Conservation (phyloP, 2,888 invertebrate species). For the Xylota segnis region DNA sequence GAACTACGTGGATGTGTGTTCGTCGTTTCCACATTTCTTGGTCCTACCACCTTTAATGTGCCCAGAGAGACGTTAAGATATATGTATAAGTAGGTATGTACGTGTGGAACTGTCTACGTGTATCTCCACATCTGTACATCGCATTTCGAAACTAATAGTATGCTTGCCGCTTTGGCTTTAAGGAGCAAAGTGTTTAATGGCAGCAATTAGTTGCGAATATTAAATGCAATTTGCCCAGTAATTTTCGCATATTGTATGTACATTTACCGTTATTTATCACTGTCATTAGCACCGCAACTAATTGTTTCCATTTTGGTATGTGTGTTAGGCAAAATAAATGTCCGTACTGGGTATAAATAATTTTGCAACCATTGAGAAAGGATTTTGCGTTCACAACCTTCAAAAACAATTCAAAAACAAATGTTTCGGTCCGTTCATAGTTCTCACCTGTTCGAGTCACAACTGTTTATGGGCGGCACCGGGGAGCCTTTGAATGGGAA, state of each 20-base stretch:
- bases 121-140: conserved; percentile 39
- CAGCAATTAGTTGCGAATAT: conserved; percentile 79
- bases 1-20: conserved; percentile 49
- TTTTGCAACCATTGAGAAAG: conserved; percentile 46
- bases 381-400: conserved; percentile 67
- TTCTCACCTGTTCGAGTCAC: conserved; percentile 49
- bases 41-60: conserved; percentile 40
- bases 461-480: neutral
- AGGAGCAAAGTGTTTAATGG: conserved; percentile 78
- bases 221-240: conserved; percentile 79
- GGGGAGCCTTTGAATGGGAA: conserved; percentile 27
- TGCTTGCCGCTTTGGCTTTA: conserved; percentile 64
- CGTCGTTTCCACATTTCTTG: conserved; percentile 1
- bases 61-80: conserved; percentile 25
- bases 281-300: conserved; percentile 78
- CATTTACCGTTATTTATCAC: conserved; percentile 76
- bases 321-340: conserved; percentile 59
- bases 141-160: conserved; percentile 50
- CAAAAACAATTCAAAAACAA: conserved; percentile 71
- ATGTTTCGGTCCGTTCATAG: conserved; percentile 49
- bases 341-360: conserved; percentile 62
- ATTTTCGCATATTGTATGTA: conserved; percentile 77
- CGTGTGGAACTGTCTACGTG: neutral
- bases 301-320: conserved; percentile 69
- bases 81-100: conserved; percentile 1